Percentiles rank a stretch among this genome's conserved stretches.
phyloP scores from a whole-genome alignment of 1,140 invertebrate genomes.

The Schmidtea mediterranea region DNA sequence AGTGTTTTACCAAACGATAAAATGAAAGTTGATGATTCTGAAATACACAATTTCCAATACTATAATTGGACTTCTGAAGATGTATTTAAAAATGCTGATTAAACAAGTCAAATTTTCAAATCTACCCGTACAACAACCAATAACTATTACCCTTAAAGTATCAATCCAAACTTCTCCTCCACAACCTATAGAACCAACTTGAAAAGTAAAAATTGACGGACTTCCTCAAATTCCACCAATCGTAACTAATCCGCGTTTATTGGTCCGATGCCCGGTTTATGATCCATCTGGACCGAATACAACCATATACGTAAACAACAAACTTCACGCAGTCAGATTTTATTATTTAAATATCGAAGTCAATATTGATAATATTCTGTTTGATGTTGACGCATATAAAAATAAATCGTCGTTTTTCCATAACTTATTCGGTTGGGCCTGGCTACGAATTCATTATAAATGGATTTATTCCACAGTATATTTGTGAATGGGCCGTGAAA shows the following conservation, averaged over 20 bases:
- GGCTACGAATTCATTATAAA: conserved; percentile 4
- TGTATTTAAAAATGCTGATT: too few relatives aligned
- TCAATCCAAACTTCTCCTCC: not conserved
- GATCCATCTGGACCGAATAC: not conserved
- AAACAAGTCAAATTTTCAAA: too few relatives aligned
- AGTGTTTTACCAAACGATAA: too few relatives aligned
- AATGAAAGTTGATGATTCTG: too few relatives aligned
- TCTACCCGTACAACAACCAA: too few relatives aligned
- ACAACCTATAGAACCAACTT: not conserved
- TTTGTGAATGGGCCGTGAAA: conserved; percentile 3
- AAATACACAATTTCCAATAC: too few relatives aligned
- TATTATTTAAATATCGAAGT: not conserved
- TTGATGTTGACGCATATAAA: not conserved
- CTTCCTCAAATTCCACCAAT: not conserved
- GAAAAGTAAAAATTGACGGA: conserved; percentile 1
- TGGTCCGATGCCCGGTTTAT: not conserved
- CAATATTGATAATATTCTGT: not conserved
- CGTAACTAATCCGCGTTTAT: not conserved
- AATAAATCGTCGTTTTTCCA: not conserved
- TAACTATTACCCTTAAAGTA: too few relatives aligned
- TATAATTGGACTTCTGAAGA: too few relatives aligned
- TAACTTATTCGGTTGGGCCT: not conserved
- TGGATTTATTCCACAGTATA: not conserved
- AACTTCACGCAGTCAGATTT: conserved; percentile 2
- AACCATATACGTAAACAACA: not conserved